Evolutionary conservation across 2,888 invertebrate species (phyloP).

Genomic region (Volucella inflata): DNA sequence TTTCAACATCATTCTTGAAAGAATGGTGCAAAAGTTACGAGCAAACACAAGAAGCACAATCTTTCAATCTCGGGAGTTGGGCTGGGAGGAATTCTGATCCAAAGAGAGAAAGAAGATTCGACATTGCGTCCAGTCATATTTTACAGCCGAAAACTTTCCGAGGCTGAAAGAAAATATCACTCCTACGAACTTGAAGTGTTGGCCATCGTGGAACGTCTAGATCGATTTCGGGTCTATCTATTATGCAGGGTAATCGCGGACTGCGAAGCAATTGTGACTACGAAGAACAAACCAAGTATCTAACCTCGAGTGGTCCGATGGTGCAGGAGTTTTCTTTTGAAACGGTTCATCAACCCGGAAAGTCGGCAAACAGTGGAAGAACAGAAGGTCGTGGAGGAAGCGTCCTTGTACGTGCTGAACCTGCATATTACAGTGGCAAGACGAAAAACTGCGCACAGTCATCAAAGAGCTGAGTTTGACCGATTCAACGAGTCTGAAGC

Average conservation of each 20-base stretch:
- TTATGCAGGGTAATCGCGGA: constrained; percentile 21
- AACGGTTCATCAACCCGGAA: constrained; percentile 24
- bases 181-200: constrained; percentile 37
- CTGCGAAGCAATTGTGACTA: constrained; percentile 39
- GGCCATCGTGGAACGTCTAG: constrained; percentile 38
- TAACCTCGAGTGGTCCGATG: constrained; percentile 1
- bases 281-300: constrained; percentile 25
- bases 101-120: neutral
- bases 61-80: neutral
- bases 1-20: too few species aligned
- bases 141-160: constrained; percentile 8
- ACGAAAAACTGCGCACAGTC: neutral
- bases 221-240: constrained; percentile 23
- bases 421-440: constrained; percentile 39
- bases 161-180: constrained; percentile 28
- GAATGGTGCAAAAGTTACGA: too few species aligned
- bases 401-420: constrained; percentile 11
- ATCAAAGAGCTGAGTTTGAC: neutral
- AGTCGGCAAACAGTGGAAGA: constrained; percentile 23
- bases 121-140: too few species aligned
- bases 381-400: constrained; percentile 20
- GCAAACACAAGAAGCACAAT: too few species aligned
- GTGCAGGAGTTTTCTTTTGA: constrained; percentile 46
- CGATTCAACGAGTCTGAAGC: constrained; percentile 11
- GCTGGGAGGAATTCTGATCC: neutral